These are phyloP conservation scores for Carapus acus DNA, from an alignment of 2,797 vertebrate species.

Conservation along the genomic window DNA sequence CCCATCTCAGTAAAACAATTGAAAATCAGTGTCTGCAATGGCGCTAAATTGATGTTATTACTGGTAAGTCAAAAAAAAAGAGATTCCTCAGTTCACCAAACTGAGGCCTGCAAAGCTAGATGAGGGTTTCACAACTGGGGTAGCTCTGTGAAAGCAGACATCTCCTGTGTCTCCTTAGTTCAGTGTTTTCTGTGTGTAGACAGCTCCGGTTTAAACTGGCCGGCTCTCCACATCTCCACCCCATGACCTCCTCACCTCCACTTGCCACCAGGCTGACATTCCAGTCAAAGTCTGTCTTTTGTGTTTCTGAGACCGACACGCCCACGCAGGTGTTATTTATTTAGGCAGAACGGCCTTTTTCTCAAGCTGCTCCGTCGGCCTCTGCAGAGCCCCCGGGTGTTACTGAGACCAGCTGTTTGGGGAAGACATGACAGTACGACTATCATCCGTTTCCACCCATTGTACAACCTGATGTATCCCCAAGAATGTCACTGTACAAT, in stretches of 20 bases:
- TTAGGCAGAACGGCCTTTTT: not conserved
- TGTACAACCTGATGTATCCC: constrained; percentile 36
- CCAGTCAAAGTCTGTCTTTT: constrained; percentile 43
- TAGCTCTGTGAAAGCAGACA: no score
- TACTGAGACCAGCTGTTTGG: not conserved
- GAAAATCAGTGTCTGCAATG: no score
- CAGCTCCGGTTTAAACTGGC: constrained; percentile 39
- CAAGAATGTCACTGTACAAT: constrained; percentile 63
- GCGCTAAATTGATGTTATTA: no score
- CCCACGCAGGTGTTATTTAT: not conserved
- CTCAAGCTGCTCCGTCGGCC: not conserved
- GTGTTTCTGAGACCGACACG: constrained; percentile 17
- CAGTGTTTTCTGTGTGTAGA: constrained; percentile 33
- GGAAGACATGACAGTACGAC: constrained; percentile 16
- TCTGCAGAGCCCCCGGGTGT: not conserved
- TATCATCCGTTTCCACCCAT: constrained; percentile 30
- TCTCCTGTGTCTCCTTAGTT: constrained; percentile 6
- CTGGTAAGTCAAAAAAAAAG: no score
- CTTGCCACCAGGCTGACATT: constrained; percentile 27
- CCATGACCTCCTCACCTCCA: constrained; percentile 5
- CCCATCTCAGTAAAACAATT: no score
- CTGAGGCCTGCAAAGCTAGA: no score
- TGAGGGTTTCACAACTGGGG: no score
- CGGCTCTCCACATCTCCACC: constrained; percentile 31
- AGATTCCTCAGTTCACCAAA: no score